Evolutionary conservation across 2,888 invertebrate species (phyloP), one percentile per base, ranked within the genome.

Genomic region (Callyntrura sp.): DNA sequence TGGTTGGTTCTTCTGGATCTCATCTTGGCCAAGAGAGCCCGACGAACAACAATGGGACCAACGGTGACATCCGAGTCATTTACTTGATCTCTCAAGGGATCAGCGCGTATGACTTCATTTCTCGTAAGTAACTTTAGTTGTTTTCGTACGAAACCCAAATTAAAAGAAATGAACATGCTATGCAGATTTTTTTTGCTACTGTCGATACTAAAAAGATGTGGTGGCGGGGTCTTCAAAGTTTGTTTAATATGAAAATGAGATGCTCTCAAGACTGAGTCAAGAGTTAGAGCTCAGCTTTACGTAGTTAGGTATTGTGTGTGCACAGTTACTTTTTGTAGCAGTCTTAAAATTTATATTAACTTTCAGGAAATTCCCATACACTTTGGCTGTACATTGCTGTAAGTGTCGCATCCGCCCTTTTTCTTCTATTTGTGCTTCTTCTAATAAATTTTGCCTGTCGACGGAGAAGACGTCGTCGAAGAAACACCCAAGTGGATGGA

Each of bases 81-180:
- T 91, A 92, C 85, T 90, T 92, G 83, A 92, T 92, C 83, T 91
- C 92, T 28, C 91, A 91, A 79, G 91, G 92, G 86, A 90, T 92
- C 68, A 91, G 89, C 84, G 92, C 92, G 17, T 92, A 92, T 82
- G 88, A 91, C 87, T 92, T 90, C 65, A 88, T 92, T 86, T 91
- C 91, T 17, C 76, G 92, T 92, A 90, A 91, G 92, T 78, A 60
- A 43, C 12, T 17, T 51, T n/a, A n/a, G n/a, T n/a, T n/a, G n/a
- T n/a, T n/a, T n/a, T 25, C n/a, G 35, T 70, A 4, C n/a, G 20
- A n/a, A 23, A 8, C 0, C 20, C 17, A 1, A 11, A 70, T 35
- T 70, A 73, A 5, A 60, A 81, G 5, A 20, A 81, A 81, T 81
- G 60, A 60, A 28, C 6, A 35, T 23, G 35, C 23, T 23, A n/a